Evolutionary conservation across 2,888 invertebrate genomes (phyloP).

Genomic region (Pterostichus niger): DNA sequence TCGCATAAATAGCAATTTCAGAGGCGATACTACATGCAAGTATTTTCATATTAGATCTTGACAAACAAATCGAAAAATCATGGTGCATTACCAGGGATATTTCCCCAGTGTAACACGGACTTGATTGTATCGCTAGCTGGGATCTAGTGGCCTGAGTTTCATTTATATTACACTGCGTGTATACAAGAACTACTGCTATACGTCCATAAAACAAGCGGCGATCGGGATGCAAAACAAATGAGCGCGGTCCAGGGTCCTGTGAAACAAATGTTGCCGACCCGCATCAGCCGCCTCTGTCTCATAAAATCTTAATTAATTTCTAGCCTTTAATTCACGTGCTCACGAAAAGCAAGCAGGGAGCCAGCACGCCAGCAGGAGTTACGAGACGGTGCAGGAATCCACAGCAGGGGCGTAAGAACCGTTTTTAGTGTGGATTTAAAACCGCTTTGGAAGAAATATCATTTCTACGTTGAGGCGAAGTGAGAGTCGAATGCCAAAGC

Average conservation of each 20-base stretch:
- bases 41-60: too few relatives aligned
- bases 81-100: too few relatives aligned
- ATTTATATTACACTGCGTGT: conserved; percentile 2
- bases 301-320: conserved; percentile 55
- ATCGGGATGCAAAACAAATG: conserved; percentile 22
- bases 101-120: not conserved
- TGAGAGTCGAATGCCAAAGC: not conserved
- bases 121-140: not conserved
- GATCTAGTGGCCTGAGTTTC: too few relatives aligned
- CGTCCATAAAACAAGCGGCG: not conserved
- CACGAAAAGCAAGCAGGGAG: not conserved
- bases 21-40: too few relatives aligned
- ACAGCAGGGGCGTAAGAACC: not conserved
- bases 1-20: too few relatives aligned
- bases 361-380: not conserved
- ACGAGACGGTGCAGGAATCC: too few relatives aligned
- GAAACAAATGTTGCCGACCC: conserved; percentile 40
- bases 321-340: conserved; percentile 25
- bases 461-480: not conserved
- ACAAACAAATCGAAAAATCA: too few relatives aligned
- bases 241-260: conserved; percentile 3
- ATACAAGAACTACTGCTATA: not conserved
- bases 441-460: conserved; percentile 24
- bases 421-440: conserved; percentile 26
- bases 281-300: conserved; percentile 29